Conservation (phyloP, 2,797 vertebrate genomes). For the Brachymystax lenok region DNA sequence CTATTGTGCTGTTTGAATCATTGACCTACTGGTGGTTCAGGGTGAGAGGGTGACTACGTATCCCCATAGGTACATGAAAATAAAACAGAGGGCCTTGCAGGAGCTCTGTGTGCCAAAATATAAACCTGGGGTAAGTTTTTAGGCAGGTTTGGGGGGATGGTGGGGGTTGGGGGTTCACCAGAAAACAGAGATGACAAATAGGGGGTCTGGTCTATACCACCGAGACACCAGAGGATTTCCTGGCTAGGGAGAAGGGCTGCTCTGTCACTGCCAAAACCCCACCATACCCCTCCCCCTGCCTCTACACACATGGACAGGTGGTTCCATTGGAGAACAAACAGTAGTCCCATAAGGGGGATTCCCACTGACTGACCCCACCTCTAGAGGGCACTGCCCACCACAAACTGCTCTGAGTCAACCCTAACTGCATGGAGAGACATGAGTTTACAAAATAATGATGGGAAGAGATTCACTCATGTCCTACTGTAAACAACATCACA, state of each 20-base stretch:
- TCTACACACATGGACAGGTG: too few relatives aligned
- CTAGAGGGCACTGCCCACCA: constrained; percentile 66
- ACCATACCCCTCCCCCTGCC: too few relatives aligned
- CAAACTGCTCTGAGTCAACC: not conserved
- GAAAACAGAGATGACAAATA: too few relatives aligned
- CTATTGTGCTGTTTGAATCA: not conserved
- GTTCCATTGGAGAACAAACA: not conserved
- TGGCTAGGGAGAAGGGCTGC: not conserved
- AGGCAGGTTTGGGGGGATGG: not conserved
- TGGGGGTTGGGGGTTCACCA: too few relatives aligned
- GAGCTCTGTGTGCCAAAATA: not conserved
- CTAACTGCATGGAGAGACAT: not conserved
- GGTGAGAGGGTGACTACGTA: not conserved
- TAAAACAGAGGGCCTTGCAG: not conserved
- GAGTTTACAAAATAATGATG: not conserved
- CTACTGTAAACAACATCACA: not conserved
- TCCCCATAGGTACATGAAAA: not conserved
- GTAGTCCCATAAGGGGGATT: constrained; percentile 1
- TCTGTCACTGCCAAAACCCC: not conserved
- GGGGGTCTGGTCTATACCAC: not conserved
- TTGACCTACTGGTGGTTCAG: not conserved
- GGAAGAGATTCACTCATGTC: not conserved
- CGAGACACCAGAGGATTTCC: not conserved
- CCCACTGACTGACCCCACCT: constrained; percentile 61
- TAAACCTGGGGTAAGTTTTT: not conserved